Base-by-base conservation (phyloP, 2,113 vertebrate species). In the Urocitellus parryii region DNA sequence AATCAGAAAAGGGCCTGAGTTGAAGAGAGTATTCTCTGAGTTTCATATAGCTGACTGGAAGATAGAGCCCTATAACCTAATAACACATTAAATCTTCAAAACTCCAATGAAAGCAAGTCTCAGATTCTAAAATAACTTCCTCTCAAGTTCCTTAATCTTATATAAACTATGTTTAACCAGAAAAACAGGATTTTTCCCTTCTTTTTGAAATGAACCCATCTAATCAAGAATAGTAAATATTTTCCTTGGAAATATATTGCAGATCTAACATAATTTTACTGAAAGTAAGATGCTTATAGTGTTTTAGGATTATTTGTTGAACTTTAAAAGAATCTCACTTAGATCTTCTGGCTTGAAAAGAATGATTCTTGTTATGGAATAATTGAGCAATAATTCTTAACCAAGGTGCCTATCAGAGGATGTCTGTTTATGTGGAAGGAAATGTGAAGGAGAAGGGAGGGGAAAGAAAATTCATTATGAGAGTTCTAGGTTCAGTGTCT, bases 231-330 rank as follows among this genome's bases (percentile, higher is more conserved):
- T 56, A 63, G 32, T 72, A 77, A 73, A 90, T 83, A 63, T 51
- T 87, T 95, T 92, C 3, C 27, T 70, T 97, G 18, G 29, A 79
- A 14, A 12, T 29, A 74, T 88, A 79, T 67, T 65, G 77, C 67
- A 82, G 67, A 61, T 93, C 63, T 17, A 56, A 42, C 2, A 58
- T 78, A 22, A 67, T 25, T 70, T 90, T 29, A 58, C 18, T 72
- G 25, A 84, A 91, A 61, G 58, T 51, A 34, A 61, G 84, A 90
- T 81, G 32, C 22, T 72, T 53, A 83, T 61, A 73, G 37, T 56
- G 82, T 93, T n/a, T 58, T 37, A 61, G 17, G 18, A 39, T 84
- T 20, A 70, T 70, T 84, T 53, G 78, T 22, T 16, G 20, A 67
- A 7, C 65, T n/a, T 70, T 85, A 39, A 37, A 18, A 61, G 70